A percentile compares a stretch with the other conserved stretches of the same genome.
Evolutionary conservation across 1,140 invertebrate genomes (phyloP).

Genomic region (Ceratosolen fusciceps): DNA sequence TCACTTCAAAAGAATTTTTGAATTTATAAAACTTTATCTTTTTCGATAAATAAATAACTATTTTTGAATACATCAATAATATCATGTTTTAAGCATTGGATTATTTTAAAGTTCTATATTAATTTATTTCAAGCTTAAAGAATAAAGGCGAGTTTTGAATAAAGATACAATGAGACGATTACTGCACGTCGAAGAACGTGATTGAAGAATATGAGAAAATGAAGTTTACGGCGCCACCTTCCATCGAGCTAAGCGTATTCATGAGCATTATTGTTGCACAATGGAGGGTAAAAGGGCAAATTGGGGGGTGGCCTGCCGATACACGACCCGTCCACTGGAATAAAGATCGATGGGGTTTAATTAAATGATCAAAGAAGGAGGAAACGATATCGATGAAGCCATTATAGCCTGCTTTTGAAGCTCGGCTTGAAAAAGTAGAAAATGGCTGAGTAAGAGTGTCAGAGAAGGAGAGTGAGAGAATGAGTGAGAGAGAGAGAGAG

Average conservation of each 20-base stretch:
- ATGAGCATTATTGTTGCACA: slow-evolving; percentile 55
- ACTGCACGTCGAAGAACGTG: neutral
- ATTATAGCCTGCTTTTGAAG: neutral
- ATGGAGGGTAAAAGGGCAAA: slow-evolving; percentile 57
- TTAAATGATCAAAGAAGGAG: slow-evolving; percentile 60
- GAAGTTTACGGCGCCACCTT: neutral
- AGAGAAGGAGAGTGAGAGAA: slow-evolving; percentile 8
- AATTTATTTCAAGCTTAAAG: neutral
- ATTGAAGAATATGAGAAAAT: neutral
- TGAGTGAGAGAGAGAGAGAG: neutral
- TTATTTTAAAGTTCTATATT: neutral
- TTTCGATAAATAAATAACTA: no score
- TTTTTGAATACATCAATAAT: no score
- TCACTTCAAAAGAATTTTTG: no score
- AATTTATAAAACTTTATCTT: no score
- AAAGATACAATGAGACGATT: neutral
- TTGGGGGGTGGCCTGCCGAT: slow-evolving; percentile 60
- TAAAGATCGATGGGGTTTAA: slow-evolving; percentile 69
- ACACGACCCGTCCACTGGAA: slow-evolving; percentile 53
- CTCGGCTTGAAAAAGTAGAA: slow-evolving; percentile 30
- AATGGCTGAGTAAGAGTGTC: neutral
- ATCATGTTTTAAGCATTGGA: neutral
- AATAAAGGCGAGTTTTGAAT: neutral
- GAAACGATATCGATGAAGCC: slow-evolving; percentile 23
- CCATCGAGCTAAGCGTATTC: slow-evolving; percentile 64